phyloP scores from a whole-genome alignment of 2,797 vertebrate species.

The Rallus crepitans region DNA sequence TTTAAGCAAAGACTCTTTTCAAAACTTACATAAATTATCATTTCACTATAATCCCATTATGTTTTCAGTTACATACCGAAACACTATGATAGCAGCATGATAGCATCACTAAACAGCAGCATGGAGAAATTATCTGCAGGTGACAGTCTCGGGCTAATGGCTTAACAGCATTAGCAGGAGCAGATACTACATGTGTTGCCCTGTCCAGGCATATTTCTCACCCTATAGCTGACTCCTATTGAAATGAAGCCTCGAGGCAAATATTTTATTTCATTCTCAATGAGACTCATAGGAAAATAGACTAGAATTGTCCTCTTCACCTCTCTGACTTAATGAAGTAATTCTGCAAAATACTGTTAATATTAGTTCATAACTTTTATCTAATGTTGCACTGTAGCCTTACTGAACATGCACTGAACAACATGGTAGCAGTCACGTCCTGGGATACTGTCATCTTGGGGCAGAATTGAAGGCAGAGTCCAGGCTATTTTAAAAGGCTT shows the following conservation, averaged over 20 bases:
- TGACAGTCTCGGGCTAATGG: neutral
- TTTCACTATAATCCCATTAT: neutral
- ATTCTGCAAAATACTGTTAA: neutral
- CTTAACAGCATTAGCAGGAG: neutral
- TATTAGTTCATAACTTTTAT: neutral
- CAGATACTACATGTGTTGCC: neutral
- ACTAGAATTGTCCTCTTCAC: neutral
- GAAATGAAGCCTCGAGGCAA: neutral
- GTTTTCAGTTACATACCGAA: neutral
- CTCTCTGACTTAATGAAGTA: neutral
- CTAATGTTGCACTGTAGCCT: neutral
- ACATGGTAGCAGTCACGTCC: neutral
- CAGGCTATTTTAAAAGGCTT: slow-evolving; percentile 46
- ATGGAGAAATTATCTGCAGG: neutral
- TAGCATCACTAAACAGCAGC: neutral
- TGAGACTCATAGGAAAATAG: neutral
- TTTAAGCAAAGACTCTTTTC: neutral
- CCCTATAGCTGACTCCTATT: neutral
- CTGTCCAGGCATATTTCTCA: neutral
- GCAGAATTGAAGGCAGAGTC: neutral
- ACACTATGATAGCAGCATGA: neutral
- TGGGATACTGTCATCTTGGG: neutral
- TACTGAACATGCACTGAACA: neutral
- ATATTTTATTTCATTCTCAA: neutral
- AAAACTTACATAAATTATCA: neutral